phyloP scores from a whole-genome alignment of 2,797 vertebrate species.

The Acrossocheilus wenchowensis region DNA sequence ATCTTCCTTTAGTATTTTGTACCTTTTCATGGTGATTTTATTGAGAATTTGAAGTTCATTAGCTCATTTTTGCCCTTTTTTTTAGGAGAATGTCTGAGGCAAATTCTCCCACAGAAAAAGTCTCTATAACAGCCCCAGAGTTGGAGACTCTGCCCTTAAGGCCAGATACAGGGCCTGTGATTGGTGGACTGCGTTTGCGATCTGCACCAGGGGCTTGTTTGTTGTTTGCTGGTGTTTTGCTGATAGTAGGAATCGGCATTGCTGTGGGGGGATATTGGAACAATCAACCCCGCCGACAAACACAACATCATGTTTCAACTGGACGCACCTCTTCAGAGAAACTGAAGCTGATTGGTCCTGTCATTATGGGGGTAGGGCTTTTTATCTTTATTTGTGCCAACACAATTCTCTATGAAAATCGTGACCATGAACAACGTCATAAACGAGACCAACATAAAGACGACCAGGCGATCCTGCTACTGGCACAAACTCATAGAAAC shows the following conservation, averaged over 20 bases:
- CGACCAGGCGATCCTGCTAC: constrained; percentile 66
- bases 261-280: constrained; percentile 92
- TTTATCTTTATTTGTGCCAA: constrained; percentile 98
- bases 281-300: constrained; percentile 67
- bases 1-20: not conserved
- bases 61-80: constrained; percentile 19
- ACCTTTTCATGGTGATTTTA: not conserved
- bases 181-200: constrained; percentile 85
- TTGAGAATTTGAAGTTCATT: not conserved
- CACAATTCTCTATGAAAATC: constrained; percentile 94
- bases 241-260: constrained; percentile 88
- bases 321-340: constrained; percentile 81
- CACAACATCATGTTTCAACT: constrained; percentile 47
- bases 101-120: constrained; percentile 35
- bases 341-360: constrained; percentile 90
- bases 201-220: constrained; percentile 90
- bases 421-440: constrained; percentile 81
- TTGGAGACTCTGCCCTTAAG: constrained; percentile 62
- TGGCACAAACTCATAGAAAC: constrained; percentile 64
- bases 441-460: constrained; percentile 40
- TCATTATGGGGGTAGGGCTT: constrained; percentile 95
- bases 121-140: constrained; percentile 54
- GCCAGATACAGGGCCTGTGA: constrained; percentile 59
- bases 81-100: constrained; percentile 46
- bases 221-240: constrained; percentile 85